Evolutionary conservation across 2,888 invertebrate genomes (phyloP).

Genomic region (Eremobia ochroleuca): DNA sequence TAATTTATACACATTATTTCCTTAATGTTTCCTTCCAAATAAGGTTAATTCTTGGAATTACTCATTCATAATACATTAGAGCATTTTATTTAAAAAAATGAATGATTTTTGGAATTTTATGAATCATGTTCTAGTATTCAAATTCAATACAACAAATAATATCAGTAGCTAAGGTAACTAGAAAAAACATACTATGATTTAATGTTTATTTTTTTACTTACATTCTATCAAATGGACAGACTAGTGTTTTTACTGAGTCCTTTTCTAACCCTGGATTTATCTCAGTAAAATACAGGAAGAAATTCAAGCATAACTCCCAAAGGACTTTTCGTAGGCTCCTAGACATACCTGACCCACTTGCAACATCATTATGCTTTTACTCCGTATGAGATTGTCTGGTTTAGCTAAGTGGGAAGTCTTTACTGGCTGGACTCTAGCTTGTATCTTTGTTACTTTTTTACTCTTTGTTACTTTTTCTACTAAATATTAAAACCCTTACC

Average conservation of each 20-base stretch:
- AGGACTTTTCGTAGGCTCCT: background rate
- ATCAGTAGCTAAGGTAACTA: constrained; percentile 29
- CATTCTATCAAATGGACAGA: background rate
- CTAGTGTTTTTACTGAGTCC: too few relatives aligned
- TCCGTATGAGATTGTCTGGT: background rate
- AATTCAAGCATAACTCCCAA: background rate
- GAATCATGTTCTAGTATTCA: constrained; percentile 15
- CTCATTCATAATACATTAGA: background rate
- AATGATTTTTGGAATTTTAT: background rate
- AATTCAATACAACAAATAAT: background rate
- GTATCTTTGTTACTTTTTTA: background rate
- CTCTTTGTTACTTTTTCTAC: background rate
- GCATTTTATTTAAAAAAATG: background rate
- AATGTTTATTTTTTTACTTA: background rate
- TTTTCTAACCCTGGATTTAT: background rate
- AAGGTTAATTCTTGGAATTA: background rate
- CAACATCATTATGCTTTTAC: background rate
- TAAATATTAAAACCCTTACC: constrained; percentile 80
- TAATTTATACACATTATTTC: constrained; percentile 13
- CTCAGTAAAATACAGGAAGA: background rate
- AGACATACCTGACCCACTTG: background rate
- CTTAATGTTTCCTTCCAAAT: background rate
- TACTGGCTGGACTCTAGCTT: background rate
- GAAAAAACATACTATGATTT: background rate
- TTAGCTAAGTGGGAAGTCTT: background rate